A percentile compares a stretch with the other conserved stretches of the same genome.
phyloP scores from a whole-genome alignment of 2,888 invertebrate species.

The Callimorpha dominula region DNA sequence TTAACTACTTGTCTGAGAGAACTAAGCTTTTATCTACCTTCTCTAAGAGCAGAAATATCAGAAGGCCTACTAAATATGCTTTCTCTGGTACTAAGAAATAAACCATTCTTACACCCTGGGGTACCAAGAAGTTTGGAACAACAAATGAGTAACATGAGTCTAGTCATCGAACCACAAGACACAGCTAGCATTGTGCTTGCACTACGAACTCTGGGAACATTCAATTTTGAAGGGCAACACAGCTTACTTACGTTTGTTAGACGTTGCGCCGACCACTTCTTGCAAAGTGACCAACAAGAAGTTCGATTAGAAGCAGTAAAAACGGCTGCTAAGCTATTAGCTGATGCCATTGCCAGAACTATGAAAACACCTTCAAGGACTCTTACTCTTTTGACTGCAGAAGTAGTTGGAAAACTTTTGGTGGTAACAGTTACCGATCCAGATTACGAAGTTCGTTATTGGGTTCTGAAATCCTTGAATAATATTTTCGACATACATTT shows the following conservation, averaged over 20 bases:
- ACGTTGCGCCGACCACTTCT: conserved; percentile 96
- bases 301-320: conserved; percentile 96
- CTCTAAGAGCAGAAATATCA: conserved; percentile 95
- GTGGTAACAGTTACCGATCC: conserved; percentile 98
- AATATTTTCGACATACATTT: conserved; percentile 97
- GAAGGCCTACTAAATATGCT: conserved; percentile 97
- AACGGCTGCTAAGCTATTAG: conserved; percentile 95
- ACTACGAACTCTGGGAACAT: conserved; percentile 95
- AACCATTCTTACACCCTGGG: conserved; percentile 93
- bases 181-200: conserved; percentile 96
- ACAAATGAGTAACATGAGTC: conserved; percentile 79
- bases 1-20: conserved; percentile 97
- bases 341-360: conserved; percentile 91
- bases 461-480: conserved; percentile 96
- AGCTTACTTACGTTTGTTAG: conserved; percentile 96
- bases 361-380: conserved; percentile 91
- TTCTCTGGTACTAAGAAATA: conserved; percentile 96
- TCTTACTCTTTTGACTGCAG: conserved; percentile 93
- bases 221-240: conserved; percentile 95
- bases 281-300: conserved; percentile 96
- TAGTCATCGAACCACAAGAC: conserved; percentile 89
- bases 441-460: conserved; percentile 97
- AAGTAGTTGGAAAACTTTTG: conserved; percentile 96
- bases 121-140: conserved; percentile 89
- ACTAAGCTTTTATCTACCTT: conserved; percentile 94